Evolutionary conservation across 2,888 invertebrate species (phyloP).

Genomic region (Sesamia inferens): DNA sequence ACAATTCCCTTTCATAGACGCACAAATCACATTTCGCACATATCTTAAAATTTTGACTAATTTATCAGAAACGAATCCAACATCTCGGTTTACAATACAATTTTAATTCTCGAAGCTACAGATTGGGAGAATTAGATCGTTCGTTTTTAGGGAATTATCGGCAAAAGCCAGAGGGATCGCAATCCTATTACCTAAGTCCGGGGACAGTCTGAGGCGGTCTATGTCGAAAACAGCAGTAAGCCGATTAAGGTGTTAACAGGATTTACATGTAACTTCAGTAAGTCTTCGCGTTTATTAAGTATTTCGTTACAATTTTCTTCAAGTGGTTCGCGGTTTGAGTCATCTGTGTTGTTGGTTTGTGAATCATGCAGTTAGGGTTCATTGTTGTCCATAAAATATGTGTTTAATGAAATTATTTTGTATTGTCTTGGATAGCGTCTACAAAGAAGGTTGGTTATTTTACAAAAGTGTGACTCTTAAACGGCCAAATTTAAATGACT

Average conservation of each 20-base stretch:
- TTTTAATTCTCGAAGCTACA: constrained; percentile 10
- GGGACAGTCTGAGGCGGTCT: constrained; percentile 27
- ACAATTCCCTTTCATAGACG: too few relatives aligned
- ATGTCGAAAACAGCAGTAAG: constrained; percentile 49
- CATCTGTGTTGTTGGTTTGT: constrained; percentile 25
- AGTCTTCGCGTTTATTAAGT: constrained; percentile 44
- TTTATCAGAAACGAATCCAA: not conserved
- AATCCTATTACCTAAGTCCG: constrained; percentile 60
- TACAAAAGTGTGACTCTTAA: not conserved
- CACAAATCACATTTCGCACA: too few relatives aligned
- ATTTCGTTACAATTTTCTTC: constrained; percentile 46
- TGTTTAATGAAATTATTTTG: constrained; percentile 27
- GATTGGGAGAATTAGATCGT: constrained; percentile 36
- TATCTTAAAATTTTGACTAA: not conserved
- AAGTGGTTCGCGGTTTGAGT: constrained; percentile 33
- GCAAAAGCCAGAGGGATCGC: constrained; percentile 46
- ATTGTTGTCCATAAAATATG: constrained; percentile 31
- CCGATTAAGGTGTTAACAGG: constrained; percentile 56
- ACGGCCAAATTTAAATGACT: too few relatives aligned
- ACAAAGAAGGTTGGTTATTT: too few relatives aligned
- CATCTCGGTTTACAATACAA: not conserved
- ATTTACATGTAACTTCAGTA: constrained; percentile 50
- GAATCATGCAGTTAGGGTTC: constrained; percentile 18
- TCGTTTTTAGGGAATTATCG: constrained; percentile 43
- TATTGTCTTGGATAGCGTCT: constrained; percentile 6